phyloP scores from a whole-genome alignment of 2,888 invertebrate genomes.

The Sinelater perroti region DNA sequence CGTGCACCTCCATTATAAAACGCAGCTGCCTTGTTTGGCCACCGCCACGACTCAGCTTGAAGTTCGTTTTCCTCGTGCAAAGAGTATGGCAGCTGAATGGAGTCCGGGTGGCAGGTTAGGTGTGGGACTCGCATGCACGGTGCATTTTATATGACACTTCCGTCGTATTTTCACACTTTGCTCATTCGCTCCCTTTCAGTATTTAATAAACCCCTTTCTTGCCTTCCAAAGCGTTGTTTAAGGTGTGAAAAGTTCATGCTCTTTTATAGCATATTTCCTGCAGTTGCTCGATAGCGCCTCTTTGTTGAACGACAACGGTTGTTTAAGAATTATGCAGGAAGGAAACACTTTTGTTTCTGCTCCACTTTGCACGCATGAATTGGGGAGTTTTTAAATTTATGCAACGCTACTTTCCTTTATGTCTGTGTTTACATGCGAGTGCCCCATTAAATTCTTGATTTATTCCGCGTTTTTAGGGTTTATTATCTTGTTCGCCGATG shows the following conservation, averaged over 20 bases:
- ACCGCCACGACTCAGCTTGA: too few relatives aligned
- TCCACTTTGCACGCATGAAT: too few relatives aligned
- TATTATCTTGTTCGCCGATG: too few relatives aligned
- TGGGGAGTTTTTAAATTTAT: too few relatives aligned
- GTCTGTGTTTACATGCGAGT: too few relatives aligned
- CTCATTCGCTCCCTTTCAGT: constrained; percentile 35
- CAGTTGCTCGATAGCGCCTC: neutral
- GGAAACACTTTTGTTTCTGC: too few relatives aligned
- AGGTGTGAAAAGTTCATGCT: constrained; percentile 33
- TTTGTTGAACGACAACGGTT: constrained; percentile 26
- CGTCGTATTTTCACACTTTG: constrained; percentile 39
- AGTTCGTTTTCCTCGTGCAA: constrained; percentile 20
- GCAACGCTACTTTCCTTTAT: too few relatives aligned
- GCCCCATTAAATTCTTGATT: too few relatives aligned
- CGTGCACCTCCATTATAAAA: constrained; percentile 1
- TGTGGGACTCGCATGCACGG: constrained; percentile 24
- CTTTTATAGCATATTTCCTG: constrained; percentile 21
- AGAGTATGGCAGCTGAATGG: constrained; percentile 29
- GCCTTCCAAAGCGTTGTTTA: constrained; percentile 29
- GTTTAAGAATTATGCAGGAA: too few relatives aligned
- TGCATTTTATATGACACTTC: constrained; percentile 39
- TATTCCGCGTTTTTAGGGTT: too few relatives aligned
- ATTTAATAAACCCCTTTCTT: constrained; percentile 37
- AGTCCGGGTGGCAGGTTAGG: constrained; percentile 21
- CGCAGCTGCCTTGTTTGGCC: constrained; percentile 20